Evolutionary conservation across 2,888 invertebrate genomes (phyloP), one percentile per base, ranked within the genome.

Genomic region (Napeogenes inachia): DNA sequence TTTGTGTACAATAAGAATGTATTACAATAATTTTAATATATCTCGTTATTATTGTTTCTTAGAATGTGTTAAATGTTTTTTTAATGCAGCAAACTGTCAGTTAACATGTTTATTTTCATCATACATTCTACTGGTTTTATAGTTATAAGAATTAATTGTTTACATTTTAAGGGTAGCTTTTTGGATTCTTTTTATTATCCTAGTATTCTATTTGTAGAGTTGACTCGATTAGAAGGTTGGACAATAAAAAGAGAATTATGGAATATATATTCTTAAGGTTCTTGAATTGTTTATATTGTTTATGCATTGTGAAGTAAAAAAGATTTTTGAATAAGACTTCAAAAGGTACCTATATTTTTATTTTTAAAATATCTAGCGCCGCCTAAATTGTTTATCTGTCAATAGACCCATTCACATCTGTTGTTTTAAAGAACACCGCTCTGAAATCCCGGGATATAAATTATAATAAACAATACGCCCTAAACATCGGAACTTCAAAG

Each of bases 1-100:
- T 13, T 0, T 13, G 4, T 8, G 61, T 12, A 13, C 12, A 59
- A 59, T 64, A 59, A 54, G 54, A 38, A 13, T 2, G 13, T 32
- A 8, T 57, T n/a, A 46, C 38, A 50, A 55, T 45, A 57, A 47
- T 42, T 10, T 8, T 13, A 12, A 56, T 45, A 10, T 57, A 10
- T 46, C 21, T 10, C 0, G 57, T 32, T 65, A 46, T 50, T 50
- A 45, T 56, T 59, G 61, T 61, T 71, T 69, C 68, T 62, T 21
- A 59, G 68, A 71, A 71, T 64, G 69, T 68, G 71, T 68, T 67
- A 68, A 72, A 70, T 66, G 68, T 62, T 63, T 71, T 65, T 70
- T 70, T 69, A 68, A 68, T 57, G 61, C 63, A 50, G 59, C 67
- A 59, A 57, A 63, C 64, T 66, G 64, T 66, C 64, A 64, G 62